phyloP scores from a whole-genome alignment of 2,888 invertebrate genomes.

The Busseola fusca region DNA sequence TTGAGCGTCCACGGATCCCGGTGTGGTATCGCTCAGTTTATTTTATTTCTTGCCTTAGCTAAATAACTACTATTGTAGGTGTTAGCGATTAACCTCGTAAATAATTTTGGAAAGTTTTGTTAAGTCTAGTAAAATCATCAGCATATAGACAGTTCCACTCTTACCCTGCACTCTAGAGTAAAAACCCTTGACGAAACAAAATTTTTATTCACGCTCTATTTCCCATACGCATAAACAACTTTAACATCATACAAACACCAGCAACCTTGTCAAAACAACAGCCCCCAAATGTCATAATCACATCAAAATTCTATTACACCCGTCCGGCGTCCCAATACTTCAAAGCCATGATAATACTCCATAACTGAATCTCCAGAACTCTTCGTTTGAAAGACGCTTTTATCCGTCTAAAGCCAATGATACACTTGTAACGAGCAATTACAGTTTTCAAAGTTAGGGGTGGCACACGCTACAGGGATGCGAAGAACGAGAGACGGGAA shows the following conservation, averaged over 20 bases:
- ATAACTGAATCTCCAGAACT: conserved; percentile 52
- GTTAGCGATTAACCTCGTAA: not conserved
- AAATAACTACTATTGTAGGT: conserved; percentile 5
- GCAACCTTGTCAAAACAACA: conserved; percentile 8
- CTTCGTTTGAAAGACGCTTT: conserved; percentile 47
- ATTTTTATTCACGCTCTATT: not conserved
- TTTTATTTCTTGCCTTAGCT: conserved; percentile 18
- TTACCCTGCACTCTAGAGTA: no score
- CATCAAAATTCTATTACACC: conserved; percentile 36
- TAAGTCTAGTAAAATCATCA: not conserved
- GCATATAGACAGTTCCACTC: not conserved
- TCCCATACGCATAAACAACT: not conserved
- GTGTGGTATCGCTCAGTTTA: conserved; percentile 38
- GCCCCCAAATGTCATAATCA: not conserved
- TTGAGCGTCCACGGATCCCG: conserved; percentile 14
- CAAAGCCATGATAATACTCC: conserved; percentile 45
- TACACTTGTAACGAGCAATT: conserved; percentile 67
- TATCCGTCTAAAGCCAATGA: conserved; percentile 63
- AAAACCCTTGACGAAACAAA: not conserved
- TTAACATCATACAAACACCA: not conserved
- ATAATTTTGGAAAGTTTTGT: not conserved
- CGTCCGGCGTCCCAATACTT: conserved; percentile 37
- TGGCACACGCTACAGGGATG: conserved; percentile 33
- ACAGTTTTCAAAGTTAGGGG: conserved; percentile 64
- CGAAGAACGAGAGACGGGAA: conserved; percentile 6